Evolutionary conservation across 2,888 invertebrate species (phyloP).

Genomic region (Iphiclides podalirius): DNA sequence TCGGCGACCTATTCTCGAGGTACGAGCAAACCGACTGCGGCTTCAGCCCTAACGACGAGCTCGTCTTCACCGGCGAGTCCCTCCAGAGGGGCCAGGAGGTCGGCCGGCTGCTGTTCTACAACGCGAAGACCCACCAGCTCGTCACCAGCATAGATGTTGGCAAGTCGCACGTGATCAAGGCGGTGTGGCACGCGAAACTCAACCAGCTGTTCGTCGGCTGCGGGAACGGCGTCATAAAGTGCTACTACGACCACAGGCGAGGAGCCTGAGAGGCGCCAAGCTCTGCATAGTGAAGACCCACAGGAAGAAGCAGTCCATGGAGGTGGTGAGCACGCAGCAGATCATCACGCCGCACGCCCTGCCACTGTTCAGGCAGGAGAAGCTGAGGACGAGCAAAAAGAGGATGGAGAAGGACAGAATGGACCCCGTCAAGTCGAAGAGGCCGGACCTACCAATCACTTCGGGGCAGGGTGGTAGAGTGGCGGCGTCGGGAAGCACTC

Average conservation of each 20-base stretch:
- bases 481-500: conserved; percentile 95
- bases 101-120: conserved; percentile 89
- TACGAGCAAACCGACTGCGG: conserved; percentile 91
- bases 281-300: conserved; percentile 91
- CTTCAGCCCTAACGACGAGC: conserved; percentile 95
- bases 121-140: conserved; percentile 86
- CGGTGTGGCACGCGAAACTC: conserved; percentile 97
- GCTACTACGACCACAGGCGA: conserved; percentile 93
- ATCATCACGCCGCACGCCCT: conserved; percentile 98
- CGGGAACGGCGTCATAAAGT: conserved; percentile 93
- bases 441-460: conserved; percentile 93
- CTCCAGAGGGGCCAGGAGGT: conserved; percentile 81
- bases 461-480: conserved; percentile 96
- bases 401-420: conserved; percentile 94
- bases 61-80: conserved; percentile 94
- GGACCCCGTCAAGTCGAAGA: conserved; percentile 89
- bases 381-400: conserved; percentile 92
- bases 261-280: conserved; percentile 94
- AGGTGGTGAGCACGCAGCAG: conserved; percentile 93
- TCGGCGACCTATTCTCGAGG: conserved; percentile 86
- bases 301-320: conserved; percentile 89
- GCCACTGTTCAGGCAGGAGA: conserved; percentile 95
- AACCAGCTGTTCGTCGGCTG: conserved; percentile 97
- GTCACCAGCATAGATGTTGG: conserved; percentile 88
- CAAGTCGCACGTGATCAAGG: conserved; percentile 91